Evolutionary conservation across 2,797 vertebrate species (phyloP).

Genomic region (Psittacula echo): DNA sequence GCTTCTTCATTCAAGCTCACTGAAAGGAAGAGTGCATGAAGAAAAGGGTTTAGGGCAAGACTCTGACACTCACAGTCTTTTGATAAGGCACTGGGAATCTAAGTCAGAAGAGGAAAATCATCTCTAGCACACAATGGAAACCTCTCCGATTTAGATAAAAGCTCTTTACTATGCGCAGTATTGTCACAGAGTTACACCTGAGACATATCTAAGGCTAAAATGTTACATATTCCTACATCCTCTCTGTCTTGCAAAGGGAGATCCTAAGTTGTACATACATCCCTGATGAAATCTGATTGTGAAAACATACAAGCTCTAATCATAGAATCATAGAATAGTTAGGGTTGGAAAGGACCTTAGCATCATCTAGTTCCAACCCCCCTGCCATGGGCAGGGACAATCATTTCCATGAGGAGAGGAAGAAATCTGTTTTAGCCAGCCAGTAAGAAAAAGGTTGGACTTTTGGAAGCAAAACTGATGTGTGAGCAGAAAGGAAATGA

Average conservation of each 20-base stretch:
- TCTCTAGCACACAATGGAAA: not conserved
- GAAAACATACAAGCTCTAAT: not conserved
- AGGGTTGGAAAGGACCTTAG: no score
- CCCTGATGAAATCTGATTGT: not conserved
- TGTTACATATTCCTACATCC: not conserved
- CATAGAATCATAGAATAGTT: not conserved
- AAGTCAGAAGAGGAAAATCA: constrained; percentile 21
- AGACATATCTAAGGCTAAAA: not conserved
- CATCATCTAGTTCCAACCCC: no score
- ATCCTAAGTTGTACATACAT: not conserved
- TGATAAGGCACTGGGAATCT: not conserved
- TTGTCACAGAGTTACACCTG: not conserved
- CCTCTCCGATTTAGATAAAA: constrained; percentile 18
- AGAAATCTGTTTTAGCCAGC: not conserved
- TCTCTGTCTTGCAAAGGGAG: not conserved
- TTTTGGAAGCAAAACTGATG: not conserved
- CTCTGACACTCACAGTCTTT: not conserved
- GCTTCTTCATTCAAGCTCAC: not conserved
- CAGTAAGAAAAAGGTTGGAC: not conserved
- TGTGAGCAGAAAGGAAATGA: not conserved
- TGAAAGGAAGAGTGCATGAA: not conserved
- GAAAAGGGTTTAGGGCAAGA: not conserved
- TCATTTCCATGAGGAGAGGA: not conserved
- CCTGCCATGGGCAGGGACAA: no score
- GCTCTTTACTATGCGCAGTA: not conserved